These are phyloP conservation scores for Priocnemis perturbator DNA, from an alignment of 2,888 invertebrate genomes.

Conservation along the genomic window DNA sequence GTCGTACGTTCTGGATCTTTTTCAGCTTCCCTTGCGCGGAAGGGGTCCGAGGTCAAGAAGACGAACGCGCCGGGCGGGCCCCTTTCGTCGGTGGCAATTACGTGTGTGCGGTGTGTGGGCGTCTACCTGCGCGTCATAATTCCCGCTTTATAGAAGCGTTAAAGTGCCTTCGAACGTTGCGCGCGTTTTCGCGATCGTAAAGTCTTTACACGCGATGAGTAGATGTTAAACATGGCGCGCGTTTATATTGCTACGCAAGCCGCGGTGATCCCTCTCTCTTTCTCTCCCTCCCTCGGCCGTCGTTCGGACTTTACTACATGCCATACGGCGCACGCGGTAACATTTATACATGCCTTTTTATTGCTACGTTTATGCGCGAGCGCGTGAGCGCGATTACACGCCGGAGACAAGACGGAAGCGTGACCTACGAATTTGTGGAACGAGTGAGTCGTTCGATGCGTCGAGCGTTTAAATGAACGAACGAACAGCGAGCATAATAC, in stretches of 20 bases:
- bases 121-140: no score
- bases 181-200: constrained; percentile 7
- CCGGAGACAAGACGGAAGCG: no score
- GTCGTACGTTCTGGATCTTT: neutral
- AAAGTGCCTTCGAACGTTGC: neutral
- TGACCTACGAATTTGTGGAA: no score
- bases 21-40: no score
- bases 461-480: no score
- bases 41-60: no score
- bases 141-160: neutral
- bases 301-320: constrained; percentile 13
- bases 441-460: no score
- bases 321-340: constrained; percentile 3
- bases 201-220: constrained; percentile 7
- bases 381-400: neutral
- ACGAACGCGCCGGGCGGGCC: no score
- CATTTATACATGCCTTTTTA: constrained; percentile 5
- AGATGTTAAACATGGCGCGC: constrained; percentile 5
- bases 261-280: neutral
- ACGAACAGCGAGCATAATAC: no score
- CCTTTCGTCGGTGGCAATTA: no score
- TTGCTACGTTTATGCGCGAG: neutral
- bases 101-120: no score
- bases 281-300: neutral
- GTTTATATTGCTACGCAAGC: constrained; percentile 5